phyloP scores from a whole-genome alignment of 1,140 invertebrate species.

The Lordiphosa collinella region DNA sequence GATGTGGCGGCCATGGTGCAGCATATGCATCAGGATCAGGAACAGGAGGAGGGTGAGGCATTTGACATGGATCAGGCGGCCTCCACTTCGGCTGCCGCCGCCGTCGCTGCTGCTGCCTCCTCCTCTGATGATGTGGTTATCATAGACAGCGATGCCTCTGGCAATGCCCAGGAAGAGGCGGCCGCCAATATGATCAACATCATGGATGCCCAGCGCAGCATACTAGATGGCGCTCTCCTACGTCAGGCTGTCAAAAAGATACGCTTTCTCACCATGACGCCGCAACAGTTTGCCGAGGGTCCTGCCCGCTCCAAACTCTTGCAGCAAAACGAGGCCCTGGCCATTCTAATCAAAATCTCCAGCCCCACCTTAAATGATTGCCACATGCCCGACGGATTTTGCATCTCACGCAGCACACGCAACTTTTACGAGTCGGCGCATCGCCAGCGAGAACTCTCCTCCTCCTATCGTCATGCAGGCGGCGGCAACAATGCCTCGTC shows the following conservation, averaged over 20 bases:
- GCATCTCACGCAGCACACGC: slow-evolving; percentile 78
- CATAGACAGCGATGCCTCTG: slow-evolving; percentile 65
- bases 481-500: slow-evolving; percentile 7
- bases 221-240: slow-evolving; percentile 59
- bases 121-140: slow-evolving; percentile 57
- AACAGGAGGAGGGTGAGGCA: slow-evolving; percentile 43
- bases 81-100: background rate
- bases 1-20: slow-evolving; percentile 71
- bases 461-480: slow-evolving; percentile 42
- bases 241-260: slow-evolving; percentile 84
- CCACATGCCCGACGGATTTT: slow-evolving; percentile 86
- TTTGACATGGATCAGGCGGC: slow-evolving; percentile 25
- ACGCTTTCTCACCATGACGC: slow-evolving; percentile 87
- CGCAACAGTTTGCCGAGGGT: slow-evolving; percentile 89
- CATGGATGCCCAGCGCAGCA: slow-evolving; percentile 67
- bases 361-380: slow-evolving; percentile 82
- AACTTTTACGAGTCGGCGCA: slow-evolving; percentile 64
- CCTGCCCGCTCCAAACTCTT: slow-evolving; percentile 86
- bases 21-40: slow-evolving; percentile 65
- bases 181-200: slow-evolving; percentile 60
- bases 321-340: slow-evolving; percentile 87
- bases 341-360: slow-evolving; percentile 90
- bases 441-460: slow-evolving; percentile 46
- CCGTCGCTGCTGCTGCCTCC: slow-evolving; percentile 3
- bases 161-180: slow-evolving; percentile 43